phyloP scores from a whole-genome alignment of 1,140 invertebrate genomes.

The Nebria ingens region DNA sequence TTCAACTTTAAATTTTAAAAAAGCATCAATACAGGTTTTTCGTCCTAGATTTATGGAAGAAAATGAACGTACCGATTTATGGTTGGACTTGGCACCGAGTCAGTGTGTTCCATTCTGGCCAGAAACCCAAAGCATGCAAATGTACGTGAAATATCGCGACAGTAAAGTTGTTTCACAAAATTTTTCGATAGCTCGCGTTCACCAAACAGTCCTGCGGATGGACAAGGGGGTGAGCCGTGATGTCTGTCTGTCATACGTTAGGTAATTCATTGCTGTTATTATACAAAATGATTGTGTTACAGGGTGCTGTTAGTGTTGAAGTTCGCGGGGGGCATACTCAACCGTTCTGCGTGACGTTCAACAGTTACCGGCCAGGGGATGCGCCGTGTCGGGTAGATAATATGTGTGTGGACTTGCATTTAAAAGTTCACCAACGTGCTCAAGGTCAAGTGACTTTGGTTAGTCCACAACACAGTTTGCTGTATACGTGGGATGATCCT shows the following conservation, averaged over 20 bases:
- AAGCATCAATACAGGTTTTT: too few relatives aligned
- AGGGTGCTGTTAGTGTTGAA: constrained; percentile 64
- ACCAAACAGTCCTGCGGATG: constrained; percentile 68
- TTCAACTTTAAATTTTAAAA: neutral
- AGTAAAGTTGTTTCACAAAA: constrained; percentile 67
- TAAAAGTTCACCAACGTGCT: constrained; percentile 68
- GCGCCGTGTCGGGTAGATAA: constrained; percentile 72
- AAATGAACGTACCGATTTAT: constrained; percentile 71
- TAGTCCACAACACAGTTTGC: constrained; percentile 63
- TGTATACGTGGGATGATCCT: constrained; percentile 84
- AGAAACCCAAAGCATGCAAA: constrained; percentile 65
- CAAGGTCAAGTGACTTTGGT: constrained; percentile 61
- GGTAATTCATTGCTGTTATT: constrained; percentile 1
- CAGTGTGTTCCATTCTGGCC: constrained; percentile 72
- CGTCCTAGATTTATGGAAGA: constrained; percentile 65
- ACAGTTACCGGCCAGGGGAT: constrained; percentile 56
- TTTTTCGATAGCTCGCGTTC: constrained; percentile 56
- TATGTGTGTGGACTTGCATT: constrained; percentile 67
- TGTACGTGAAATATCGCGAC: constrained; percentile 69
- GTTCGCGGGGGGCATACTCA: constrained; percentile 59
- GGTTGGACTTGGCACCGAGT: constrained; percentile 61
- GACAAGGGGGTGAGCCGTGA: constrained; percentile 73
- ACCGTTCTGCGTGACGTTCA: constrained; percentile 61
- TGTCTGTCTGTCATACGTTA: neutral
- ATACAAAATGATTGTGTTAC: constrained; percentile 24